Base-by-base conservation (phyloP, 2,797 vertebrate genomes). In the Prunella strophiata region DNA sequence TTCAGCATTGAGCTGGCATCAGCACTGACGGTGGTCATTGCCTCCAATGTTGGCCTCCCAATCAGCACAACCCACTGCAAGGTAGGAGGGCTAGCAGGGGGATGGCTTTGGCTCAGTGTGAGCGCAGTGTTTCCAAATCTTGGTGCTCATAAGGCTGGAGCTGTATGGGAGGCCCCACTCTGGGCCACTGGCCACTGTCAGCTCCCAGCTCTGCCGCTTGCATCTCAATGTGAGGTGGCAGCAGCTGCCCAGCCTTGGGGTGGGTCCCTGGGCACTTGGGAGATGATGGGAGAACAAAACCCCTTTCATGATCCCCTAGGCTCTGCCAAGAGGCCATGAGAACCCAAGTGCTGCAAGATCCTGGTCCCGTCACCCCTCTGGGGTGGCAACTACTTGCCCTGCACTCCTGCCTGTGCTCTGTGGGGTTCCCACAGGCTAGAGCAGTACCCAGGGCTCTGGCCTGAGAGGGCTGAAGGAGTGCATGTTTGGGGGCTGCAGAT, bases 31-130 rank as follows among this genome's bases (percentile, higher is more conserved):
- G 99, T 99, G 74, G 98, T 99, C 32, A 98, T 99, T 9, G 99
- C 99, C 7, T 99, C 99, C 52, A 99, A 99, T 15, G 93, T 99
- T 2, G 99, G 99, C 19, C 99, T 99, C 89, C 99, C 99, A 67
- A 98, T 99, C 98, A 99, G 99, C 97, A 99, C 99, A 2, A 99
- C 99, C 13, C 99, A 99, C 96, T 99, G 99, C 98, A 99, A 99
- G 98, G 99, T 99, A 98, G 96, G 52, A 40, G 29, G 48, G 40
- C 18, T 7, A n/a, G 27, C 0, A 2, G 22, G 36, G n/a, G 12
- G 4, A 2, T 3, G 22, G 19, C 6, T 13, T n/a, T 16, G 10
- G 58, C 40, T 25, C 2, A 1, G 13, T 2, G 8, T 5, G 2
- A 17, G 40, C 36, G 42, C 16, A 3, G 12, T 7, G 2, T 8